phyloP scores from a whole-genome alignment of 92 coral and sea anemone species.

The Heliopora coerulea region DNA sequence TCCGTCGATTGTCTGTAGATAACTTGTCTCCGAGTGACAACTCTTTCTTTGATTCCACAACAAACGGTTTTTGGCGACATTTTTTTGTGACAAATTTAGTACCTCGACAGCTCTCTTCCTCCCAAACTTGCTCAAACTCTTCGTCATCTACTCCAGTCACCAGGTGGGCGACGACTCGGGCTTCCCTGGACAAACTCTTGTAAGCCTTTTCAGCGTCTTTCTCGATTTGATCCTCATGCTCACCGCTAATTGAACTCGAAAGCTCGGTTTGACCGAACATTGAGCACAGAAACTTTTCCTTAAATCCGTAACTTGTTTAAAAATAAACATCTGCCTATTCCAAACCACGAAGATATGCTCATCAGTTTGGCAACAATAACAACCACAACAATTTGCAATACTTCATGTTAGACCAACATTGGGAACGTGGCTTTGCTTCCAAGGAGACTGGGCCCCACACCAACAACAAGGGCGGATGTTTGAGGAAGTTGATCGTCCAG shows the following conservation, averaged over 20 bases:
- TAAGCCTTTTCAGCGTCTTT: constrained; percentile 40
- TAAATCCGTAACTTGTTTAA: neutral
- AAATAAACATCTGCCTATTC: neutral
- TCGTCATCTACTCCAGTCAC: constrained; percentile 40
- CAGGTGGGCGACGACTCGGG: constrained; percentile 25
- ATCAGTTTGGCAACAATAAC: too few relatives aligned
- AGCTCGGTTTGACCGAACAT: constrained; percentile 13
- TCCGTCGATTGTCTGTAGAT: constrained; percentile 24
- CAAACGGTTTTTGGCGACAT: neutral
- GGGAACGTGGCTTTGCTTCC: too few relatives aligned
- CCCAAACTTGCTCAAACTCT: constrained; percentile 43
- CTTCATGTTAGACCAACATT: too few relatives aligned
- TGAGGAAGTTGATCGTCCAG: too few relatives aligned
- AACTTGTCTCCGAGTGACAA: neutral
- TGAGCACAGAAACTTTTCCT: neutral
- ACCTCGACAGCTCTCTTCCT: constrained; percentile 21
- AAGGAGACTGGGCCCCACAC: too few relatives aligned
- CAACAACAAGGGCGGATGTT: too few relatives aligned
- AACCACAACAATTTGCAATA: too few relatives aligned
- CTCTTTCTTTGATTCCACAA: neutral
- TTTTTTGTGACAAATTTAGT: constrained; percentile 3
- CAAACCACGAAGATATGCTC: neutral
- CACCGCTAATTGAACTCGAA: constrained; percentile 12
- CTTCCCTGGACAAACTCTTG: constrained; percentile 37
- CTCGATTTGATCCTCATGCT: constrained; percentile 34